Evolutionary conservation across 2,113 vertebrate species (phyloP).

Genomic region (Tragelaphus strepsiceros): DNA sequence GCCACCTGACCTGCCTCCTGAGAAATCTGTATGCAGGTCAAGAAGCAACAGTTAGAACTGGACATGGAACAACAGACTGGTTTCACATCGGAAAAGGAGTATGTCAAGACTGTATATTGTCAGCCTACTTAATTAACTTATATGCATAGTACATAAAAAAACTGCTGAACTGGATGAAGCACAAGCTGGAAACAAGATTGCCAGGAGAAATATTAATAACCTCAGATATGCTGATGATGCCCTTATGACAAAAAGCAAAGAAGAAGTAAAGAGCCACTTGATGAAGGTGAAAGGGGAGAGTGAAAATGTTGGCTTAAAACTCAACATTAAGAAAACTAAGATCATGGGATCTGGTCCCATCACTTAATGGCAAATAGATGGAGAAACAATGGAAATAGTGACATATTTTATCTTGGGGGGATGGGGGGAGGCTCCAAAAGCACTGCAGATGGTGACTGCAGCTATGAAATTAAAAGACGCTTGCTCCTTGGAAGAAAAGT

Average conservation of each 20-base stretch:
- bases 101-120: not conserved
- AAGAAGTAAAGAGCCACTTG: not conserved
- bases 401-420: not conserved
- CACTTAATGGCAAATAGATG: not conserved
- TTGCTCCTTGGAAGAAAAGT: not conserved
- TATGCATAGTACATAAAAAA: not conserved
- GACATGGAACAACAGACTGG: not conserved
- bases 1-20: not conserved
- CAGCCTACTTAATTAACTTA: not conserved
- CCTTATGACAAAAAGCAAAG: not conserved
- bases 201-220: no score
- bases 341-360: not conserved
- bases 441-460: not conserved
- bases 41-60: not conserved
- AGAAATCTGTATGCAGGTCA: not conserved
- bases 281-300: not conserved
- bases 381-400: not conserved
- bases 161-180: not conserved
- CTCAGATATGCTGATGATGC: no score
- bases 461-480: not conserved
- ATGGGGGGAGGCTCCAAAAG: not conserved
- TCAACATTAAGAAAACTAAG: not conserved
- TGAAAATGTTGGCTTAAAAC: not conserved
- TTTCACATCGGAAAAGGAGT: not conserved
- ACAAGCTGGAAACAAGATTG: no score